A percentile compares a stretch with the other conserved stretches of the same genome.
phyloP scores from a whole-genome alignment of 1,140 invertebrate species.

The Chrysoperla carnea region DNA sequence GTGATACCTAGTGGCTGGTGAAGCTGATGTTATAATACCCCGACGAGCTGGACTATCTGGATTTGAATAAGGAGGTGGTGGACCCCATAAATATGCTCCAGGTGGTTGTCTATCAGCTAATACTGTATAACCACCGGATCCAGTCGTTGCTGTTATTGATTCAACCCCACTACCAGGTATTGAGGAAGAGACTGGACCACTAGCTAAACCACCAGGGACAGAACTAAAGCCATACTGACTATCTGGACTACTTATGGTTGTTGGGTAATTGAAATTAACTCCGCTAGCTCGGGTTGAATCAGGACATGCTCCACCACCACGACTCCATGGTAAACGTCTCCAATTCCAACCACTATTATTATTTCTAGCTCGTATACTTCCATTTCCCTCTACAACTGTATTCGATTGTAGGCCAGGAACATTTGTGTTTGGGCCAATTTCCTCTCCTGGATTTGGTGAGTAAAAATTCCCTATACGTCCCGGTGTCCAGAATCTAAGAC shows the following conservation, averaged over 20 bases:
- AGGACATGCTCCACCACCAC: slow-evolving; percentile 15
- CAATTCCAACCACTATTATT: slow-evolving; percentile 37
- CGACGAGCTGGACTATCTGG: slow-evolving; percentile 42
- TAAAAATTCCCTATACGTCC: slow-evolving; percentile 56
- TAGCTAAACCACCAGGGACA: slow-evolving; percentile 22
- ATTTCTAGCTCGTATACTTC: slow-evolving; percentile 18
- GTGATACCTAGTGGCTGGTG: not conserved
- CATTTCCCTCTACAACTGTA: not conserved
- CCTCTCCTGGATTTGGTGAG: slow-evolving; percentile 55
- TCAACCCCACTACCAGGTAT: slow-evolving; percentile 16
- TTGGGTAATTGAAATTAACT: slow-evolving; percentile 19
- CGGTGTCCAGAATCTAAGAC: slow-evolving; percentile 23
- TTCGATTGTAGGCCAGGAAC: slow-evolving; percentile 2
- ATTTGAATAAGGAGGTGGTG: slow-evolving; percentile 55
- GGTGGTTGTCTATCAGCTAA: slow-evolving; percentile 27
- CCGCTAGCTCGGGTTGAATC: slow-evolving; percentile 11
- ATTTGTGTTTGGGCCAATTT: slow-evolving; percentile 12
- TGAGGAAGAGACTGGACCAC: slow-evolving; percentile 11
- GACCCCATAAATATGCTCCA: slow-evolving; percentile 41
- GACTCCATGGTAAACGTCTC: slow-evolving; percentile 32
- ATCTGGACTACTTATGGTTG: slow-evolving; percentile 30
- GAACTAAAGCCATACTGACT: slow-evolving; percentile 46
- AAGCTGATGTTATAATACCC: slow-evolving; percentile 1
- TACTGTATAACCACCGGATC: slow-evolving; percentile 26
- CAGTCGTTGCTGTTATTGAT: slow-evolving; percentile 21